These are phyloP conservation scores for Choristoneura fumiferana DNA, from an alignment of 1,140 invertebrate genomes.

Conservation along the genomic window DNA sequence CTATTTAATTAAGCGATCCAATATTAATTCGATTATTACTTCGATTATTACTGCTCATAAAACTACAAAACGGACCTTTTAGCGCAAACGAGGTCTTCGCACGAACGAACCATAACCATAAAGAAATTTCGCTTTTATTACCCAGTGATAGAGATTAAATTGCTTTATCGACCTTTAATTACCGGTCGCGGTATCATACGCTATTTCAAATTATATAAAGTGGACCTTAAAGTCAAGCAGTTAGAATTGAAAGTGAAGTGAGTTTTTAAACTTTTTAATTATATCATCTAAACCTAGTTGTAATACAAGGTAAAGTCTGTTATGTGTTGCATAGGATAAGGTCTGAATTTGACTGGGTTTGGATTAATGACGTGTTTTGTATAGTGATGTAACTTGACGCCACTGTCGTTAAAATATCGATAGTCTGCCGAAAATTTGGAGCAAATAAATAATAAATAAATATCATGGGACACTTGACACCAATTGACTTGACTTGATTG, in stretches of 20 bases:
- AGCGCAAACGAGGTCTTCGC: constrained; percentile 54
- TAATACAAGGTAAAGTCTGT: not conserved
- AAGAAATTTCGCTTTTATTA: constrained; percentile 72
- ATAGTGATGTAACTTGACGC: no score
- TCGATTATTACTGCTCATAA: constrained; percentile 69
- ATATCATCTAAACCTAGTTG: constrained; percentile 24
- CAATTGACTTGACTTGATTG: no score
- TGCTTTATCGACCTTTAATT: constrained; percentile 70
- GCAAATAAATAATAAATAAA: no score
- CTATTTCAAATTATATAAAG: constrained; percentile 34
- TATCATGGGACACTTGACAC: no score
- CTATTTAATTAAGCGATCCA: constrained; percentile 74
- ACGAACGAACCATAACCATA: constrained; percentile 52
- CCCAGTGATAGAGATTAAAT: constrained; percentile 70
- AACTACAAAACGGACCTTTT: constrained; percentile 63
- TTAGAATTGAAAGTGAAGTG: constrained; percentile 31
- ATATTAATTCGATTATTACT: constrained; percentile 73
- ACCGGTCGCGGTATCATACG: constrained; percentile 53
- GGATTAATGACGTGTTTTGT: no score
- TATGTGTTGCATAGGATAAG: constrained; percentile 16
- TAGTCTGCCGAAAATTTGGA: no score
- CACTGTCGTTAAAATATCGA: no score
- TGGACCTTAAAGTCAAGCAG: constrained; percentile 29
- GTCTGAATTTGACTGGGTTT: constrained; percentile 25
- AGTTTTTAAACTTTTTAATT: constrained; percentile 30